phyloP scores from a whole-genome alignment of 2,888 invertebrate species.

The Cheilosia urbana region DNA sequence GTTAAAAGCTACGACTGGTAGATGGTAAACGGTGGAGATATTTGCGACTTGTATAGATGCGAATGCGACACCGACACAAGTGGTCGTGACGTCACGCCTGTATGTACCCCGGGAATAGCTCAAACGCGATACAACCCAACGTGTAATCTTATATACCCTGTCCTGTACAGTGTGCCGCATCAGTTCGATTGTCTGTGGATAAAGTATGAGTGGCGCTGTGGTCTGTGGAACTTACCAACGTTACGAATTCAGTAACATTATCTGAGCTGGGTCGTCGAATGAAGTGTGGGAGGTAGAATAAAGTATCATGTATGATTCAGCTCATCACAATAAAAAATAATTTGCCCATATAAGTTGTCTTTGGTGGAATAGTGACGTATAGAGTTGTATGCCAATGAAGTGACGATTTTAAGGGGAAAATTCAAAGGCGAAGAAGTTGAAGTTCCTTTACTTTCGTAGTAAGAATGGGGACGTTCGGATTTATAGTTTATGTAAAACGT shows the following conservation, averaged over 20 bases:
- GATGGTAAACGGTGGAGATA: constrained; percentile 57
- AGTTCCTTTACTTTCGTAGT: too few species aligned
- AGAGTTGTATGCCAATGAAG: background rate
- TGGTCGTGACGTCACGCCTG: constrained; percentile 67
- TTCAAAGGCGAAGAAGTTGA: too few species aligned
- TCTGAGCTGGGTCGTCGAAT: constrained; percentile 1
- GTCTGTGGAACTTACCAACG: constrained; percentile 27
- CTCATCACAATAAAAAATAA: constrained; percentile 38
- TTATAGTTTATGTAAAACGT: too few species aligned
- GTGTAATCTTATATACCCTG: background rate
- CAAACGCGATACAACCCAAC: constrained; percentile 40
- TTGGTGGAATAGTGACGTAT: constrained; percentile 35
- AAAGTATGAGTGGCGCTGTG: constrained; percentile 19
- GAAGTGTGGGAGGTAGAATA: constrained; percentile 47
- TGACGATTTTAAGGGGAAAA: too few species aligned
- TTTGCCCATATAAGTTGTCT: background rate
- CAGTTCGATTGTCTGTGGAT: constrained; percentile 51
- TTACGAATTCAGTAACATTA: constrained; percentile 29
- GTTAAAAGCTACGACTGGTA: constrained; percentile 68
- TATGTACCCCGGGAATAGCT: constrained; percentile 32
- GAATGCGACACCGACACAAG: constrained; percentile 61
- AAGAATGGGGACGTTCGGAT: too few species aligned
- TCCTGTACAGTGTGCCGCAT: constrained; percentile 16
- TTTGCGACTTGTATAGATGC: constrained; percentile 43
- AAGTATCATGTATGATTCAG: constrained; percentile 49